Conservation (phyloP, 2,113 vertebrate genomes). For the Irena cyanogastra region DNA sequence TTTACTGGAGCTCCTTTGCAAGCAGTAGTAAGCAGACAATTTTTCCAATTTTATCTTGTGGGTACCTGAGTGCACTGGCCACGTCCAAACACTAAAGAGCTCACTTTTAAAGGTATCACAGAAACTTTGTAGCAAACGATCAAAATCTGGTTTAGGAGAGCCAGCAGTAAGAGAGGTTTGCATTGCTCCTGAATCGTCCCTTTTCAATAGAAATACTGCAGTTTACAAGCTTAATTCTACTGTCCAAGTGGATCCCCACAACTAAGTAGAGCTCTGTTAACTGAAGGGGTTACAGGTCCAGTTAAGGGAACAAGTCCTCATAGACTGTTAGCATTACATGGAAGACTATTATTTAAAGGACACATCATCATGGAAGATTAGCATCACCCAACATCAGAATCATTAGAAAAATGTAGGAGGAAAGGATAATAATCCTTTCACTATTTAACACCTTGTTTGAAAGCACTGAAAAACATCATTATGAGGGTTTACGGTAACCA, state of each 20-base stretch:
- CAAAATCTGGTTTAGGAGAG: neutral
- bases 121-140: neutral
- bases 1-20: neutral
- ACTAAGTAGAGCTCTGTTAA: neutral
- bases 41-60: neutral
- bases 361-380: neutral
- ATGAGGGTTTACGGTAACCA: neutral
- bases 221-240: neutral
- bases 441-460: neutral
- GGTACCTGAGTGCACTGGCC: neutral
- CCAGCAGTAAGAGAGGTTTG: neutral
- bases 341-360: neutral
- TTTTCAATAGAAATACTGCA: neutral
- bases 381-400: neutral
- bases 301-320: neutral
- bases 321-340: fast-evolving
- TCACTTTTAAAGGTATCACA: neutral
- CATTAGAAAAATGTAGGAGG: neutral
- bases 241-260: neutral
- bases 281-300: neutral
- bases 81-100: neutral
- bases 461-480: neutral
- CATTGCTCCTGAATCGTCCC: neutral
- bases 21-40: neutral
- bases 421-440: neutral